Base-by-base conservation (phyloP, 1,140 invertebrate genomes). In the Diuraphis noxia region DNA sequence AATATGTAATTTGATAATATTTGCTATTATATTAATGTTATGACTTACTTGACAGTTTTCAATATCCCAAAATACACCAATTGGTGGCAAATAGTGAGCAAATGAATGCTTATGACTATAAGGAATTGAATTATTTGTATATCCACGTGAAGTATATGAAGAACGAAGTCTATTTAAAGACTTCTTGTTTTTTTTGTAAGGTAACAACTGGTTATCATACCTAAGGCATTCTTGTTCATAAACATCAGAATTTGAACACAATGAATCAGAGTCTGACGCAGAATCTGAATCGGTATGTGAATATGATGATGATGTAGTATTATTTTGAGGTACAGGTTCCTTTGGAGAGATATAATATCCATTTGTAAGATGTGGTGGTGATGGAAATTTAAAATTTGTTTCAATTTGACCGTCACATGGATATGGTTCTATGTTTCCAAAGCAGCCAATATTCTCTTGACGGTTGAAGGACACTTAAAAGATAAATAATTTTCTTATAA, bases 21-120 rank as follows among this genome's bases (percentile, higher is more conserved):
- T 30, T 19, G 17, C 2, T 86, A 77, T 34, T 49, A 56, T 38
- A 79, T 36, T n/a, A 1, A 17, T 10, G 25, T 30, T 1, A 56
- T 25, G 93, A 96, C 95, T 87, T 86, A 98, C 96, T 96, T 97
- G 93, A 79, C 93, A 94, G 84, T 93, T 98, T 95, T 98, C 97
- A 93, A 98, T 98, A 93, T 98, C 97, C 97, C 97, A 98, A 94
- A 98, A 98, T 85, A 98, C 97, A 88, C 97, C 97, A 93, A 98
- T 96, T 2, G 97, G 97, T 86, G 96, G 95, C 85, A 96, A 92
- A 85, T 84, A 87, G 17, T 91, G 72, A 87, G 92, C 72, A 52
- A 92, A 84, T 63, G 81, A 86, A 92, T 91, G 77, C 34, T 92
- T 91, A 92, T 36, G 30, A 81, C 63, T 77, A 72, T 92, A 77